Percentiles rank a stretch among this genome's conserved stretches.
Conservation (phyloP, 2,888 invertebrate genomes). For the Cerceris rybyensis region DNA sequence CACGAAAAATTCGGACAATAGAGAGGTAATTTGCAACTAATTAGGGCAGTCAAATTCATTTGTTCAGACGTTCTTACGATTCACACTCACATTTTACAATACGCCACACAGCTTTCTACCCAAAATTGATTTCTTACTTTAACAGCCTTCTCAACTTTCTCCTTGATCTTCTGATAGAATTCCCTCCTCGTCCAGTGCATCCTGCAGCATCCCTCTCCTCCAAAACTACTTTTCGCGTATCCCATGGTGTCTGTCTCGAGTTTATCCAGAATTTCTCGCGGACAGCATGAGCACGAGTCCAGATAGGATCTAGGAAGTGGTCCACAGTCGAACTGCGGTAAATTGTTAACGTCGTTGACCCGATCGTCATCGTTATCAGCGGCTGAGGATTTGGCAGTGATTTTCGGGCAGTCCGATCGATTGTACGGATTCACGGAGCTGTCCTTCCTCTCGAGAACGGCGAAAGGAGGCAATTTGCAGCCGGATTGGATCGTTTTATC, state of each 20-base stretch:
- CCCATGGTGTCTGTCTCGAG: conserved; percentile 43
- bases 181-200: conserved; percentile 60
- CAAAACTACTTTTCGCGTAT: conserved; percentile 43
- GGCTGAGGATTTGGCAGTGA: conserved; percentile 53
- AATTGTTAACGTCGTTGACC: conserved; percentile 48
- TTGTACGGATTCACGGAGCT: conserved; percentile 74
- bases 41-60: too few relatives aligned
- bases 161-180: conserved; percentile 67
- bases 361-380: conserved; percentile 46
- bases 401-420: conserved; percentile 61
- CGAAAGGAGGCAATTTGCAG: conserved; percentile 39
- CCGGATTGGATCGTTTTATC: conserved; percentile 41
- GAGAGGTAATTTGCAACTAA: too few relatives aligned
- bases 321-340: conserved; percentile 61
- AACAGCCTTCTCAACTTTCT: conserved; percentile 70
- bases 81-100: too few relatives aligned
- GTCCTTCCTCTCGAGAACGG: conserved; percentile 48
- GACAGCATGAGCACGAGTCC: conserved; percentile 62
- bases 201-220: conserved; percentile 51
- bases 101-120: too few relatives aligned
- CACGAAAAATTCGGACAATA: too few relatives aligned
- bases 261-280: conserved; percentile 44
- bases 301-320: conserved; percentile 55
- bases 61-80: too few relatives aligned
- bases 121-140: conserved; percentile 57